Evolutionary conservation across 2,888 invertebrate species (phyloP).

Genomic region (Suillia variegata): DNA sequence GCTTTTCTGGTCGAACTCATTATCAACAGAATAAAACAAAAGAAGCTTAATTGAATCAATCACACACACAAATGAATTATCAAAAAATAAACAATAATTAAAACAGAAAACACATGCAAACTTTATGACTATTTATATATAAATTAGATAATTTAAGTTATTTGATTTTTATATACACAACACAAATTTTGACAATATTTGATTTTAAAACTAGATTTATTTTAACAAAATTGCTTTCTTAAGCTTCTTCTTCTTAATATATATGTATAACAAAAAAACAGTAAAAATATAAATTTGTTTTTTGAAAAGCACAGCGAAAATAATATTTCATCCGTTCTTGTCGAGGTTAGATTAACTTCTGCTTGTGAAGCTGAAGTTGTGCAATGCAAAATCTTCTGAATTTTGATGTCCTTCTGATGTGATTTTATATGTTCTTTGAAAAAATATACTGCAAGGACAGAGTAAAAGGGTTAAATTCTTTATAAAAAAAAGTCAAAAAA

Average conservation of each 20-base stretch:
- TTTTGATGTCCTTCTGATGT: conserved; percentile 33
- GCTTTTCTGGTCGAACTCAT: conserved; percentile 39
- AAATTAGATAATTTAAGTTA: too few species aligned
- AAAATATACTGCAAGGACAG: not conserved
- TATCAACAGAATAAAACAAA: not conserved
- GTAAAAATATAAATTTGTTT: not conserved
- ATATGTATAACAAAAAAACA: not conserved
- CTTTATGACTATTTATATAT: too few species aligned
- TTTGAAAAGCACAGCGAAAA: conserved; percentile 4
- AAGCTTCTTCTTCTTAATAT: not conserved
- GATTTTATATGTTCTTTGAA: not conserved
- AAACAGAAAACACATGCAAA: conserved; percentile 1
- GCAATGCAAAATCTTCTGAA: conserved; percentile 43
- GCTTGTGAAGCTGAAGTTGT: conserved; percentile 43
- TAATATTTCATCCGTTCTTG: conserved; percentile 53
- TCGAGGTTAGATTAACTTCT: conserved; percentile 61
- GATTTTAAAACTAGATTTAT: not conserved
- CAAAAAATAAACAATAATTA: conserved; percentile 6
- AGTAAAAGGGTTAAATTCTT: not conserved
- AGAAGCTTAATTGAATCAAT: not conserved
- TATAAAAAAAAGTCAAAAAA: not conserved
- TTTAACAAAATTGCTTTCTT: not conserved
- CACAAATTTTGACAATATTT: not conserved
- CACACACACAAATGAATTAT: conserved; percentile 6
- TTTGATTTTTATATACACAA: not conserved